Evolutionary conservation across 2,888 invertebrate species (phyloP).

Genomic region (Adelognathus sp.): DNA sequence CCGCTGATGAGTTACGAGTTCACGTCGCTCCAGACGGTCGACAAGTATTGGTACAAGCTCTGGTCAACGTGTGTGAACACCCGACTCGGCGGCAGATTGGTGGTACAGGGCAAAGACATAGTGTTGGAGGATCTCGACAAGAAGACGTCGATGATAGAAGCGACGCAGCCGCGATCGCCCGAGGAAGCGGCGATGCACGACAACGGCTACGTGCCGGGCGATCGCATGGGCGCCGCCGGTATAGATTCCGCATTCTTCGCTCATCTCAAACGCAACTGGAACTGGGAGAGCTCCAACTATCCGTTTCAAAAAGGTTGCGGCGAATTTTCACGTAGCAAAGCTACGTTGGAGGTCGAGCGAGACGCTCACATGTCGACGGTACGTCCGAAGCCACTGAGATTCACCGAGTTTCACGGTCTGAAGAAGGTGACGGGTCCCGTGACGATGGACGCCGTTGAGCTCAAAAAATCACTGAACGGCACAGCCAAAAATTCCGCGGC

Average conservation of each 20-base stretch:
- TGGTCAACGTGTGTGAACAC: slow-evolving; percentile 87
- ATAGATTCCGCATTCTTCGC: slow-evolving; percentile 87
- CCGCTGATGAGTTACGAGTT: slow-evolving; percentile 83
- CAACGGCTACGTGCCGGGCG: slow-evolving; percentile 87
- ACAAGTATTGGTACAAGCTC: slow-evolving; percentile 87
- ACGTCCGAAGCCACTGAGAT: slow-evolving; percentile 68
- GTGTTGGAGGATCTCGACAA: slow-evolving; percentile 81
- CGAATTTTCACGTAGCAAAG: background rate
- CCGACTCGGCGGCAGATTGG: slow-evolving; percentile 82
- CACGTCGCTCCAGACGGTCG: slow-evolving; percentile 82
- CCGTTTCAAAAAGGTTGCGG: slow-evolving; percentile 20
- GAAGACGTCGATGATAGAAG: slow-evolving; percentile 82
- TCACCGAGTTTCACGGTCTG: slow-evolving; percentile 69
- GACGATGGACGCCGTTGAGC: slow-evolving; percentile 59
- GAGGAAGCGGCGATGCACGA: slow-evolving; percentile 82
- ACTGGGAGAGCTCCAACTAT: slow-evolving; percentile 78
- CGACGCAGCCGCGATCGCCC: slow-evolving; percentile 79
- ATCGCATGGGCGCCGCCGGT: slow-evolving; percentile 88
- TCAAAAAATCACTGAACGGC: slow-evolving; percentile 50
- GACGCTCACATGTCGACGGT: slow-evolving; percentile 63
- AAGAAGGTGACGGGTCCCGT: slow-evolving; percentile 67
- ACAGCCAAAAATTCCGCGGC: background rate
- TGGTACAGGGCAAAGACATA: slow-evolving; percentile 80
- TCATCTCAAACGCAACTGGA: slow-evolving; percentile 86
- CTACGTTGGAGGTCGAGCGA: slow-evolving; percentile 39